phyloP scores from a whole-genome alignment of 2,797 vertebrate species.

The Avahi laniger region DNA sequence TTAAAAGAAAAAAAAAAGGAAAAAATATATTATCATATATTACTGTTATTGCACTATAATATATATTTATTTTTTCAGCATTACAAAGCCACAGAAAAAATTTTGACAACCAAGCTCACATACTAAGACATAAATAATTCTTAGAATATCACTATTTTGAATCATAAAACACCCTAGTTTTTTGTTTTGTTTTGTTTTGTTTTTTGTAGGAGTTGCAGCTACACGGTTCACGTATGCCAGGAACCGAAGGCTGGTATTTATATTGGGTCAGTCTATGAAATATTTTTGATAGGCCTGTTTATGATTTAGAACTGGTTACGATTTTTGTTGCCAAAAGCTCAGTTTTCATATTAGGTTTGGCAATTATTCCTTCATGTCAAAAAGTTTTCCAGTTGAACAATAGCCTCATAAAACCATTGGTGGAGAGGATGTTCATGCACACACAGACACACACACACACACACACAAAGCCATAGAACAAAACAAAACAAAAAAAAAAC shows the following conservation, averaged over 20 bases:
- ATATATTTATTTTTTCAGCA: slow-evolving; percentile 49
- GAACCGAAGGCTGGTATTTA: neutral
- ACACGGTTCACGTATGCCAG: neutral
- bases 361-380: neutral
- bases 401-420: neutral
- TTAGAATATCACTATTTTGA: slow-evolving; percentile 59
- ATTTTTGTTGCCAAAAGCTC: neutral
- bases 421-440: neutral
- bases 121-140: neutral
- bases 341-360: neutral
- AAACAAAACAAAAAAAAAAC: neutral
- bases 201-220: neutral
- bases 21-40: slow-evolving; percentile 51
- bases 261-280: neutral
- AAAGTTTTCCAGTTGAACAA: slow-evolving; percentile 6
- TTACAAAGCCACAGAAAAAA: slow-evolving; percentile 25
- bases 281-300: neutral
- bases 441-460: neutral
- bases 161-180: neutral
- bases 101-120: slow-evolving; percentile 39
- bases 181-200: neutral
- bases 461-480: neutral
- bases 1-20: neutral
- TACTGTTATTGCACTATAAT: slow-evolving; percentile 23
- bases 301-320: slow-evolving; percentile 40